These are phyloP conservation scores for Haemorhous mexicanus DNA, from an alignment of 2,113 vertebrate species.

Conservation along the genomic window DNA sequence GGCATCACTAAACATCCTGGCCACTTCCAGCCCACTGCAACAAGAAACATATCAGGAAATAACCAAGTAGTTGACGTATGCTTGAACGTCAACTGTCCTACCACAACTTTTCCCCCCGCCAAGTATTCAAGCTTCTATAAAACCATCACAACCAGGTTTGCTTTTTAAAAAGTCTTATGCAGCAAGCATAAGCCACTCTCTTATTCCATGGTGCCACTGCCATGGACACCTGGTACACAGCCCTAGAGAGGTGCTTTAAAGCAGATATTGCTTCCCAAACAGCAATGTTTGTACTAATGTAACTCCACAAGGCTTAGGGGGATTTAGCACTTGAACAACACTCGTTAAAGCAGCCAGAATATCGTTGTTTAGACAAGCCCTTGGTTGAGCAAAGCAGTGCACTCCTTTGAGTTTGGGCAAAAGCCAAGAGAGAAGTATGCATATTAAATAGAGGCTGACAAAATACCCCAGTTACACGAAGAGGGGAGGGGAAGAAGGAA, in stretches of 20 bases:
- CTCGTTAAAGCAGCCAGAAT: neutral
- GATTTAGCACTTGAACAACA: slow-evolving; percentile 24
- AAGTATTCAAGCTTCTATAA: neutral
- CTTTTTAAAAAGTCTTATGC: neutral
- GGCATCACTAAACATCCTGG: neutral
- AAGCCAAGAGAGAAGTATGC: slow-evolving; percentile 11
- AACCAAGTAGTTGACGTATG: neutral
- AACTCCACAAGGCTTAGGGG: neutral
- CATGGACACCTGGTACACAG: neutral
- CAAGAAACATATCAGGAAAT: slow-evolving; percentile 7
- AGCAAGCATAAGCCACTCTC: neutral
- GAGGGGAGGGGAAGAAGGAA: neutral
- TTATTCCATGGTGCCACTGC: rapidly evolving
- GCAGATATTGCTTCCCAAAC: neutral
- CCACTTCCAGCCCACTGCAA: neutral
- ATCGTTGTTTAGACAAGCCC: slow-evolving; percentile 12
- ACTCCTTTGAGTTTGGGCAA: neutral
- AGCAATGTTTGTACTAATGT: neutral
- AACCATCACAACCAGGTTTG: neutral
- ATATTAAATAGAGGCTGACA: neutral
- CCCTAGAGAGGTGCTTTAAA: neutral
- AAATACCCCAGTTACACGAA: neutral
- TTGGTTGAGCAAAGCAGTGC: neutral
- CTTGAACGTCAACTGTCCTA: neutral
- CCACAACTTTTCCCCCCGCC: neutral